A percentile compares a stretch with the other conserved stretches of the same genome.
phyloP scores from a whole-genome alignment of 1,140 invertebrate genomes.

The Drosophila varians region DNA sequence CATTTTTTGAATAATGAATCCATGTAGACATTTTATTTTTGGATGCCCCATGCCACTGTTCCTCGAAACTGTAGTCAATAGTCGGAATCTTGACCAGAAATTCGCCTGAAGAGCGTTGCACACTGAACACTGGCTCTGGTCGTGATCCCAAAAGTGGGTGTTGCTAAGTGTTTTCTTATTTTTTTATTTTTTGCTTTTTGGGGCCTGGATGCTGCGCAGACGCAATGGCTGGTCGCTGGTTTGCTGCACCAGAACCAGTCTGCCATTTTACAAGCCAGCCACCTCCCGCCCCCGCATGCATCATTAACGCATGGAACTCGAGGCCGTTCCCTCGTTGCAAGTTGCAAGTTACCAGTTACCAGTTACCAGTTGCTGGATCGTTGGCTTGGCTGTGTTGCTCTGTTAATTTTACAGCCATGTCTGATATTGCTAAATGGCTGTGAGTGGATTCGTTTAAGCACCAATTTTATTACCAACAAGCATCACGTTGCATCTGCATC shows the following conservation, averaged over 20 bases:
- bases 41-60: too few relatives aligned
- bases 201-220: constrained; percentile 65
- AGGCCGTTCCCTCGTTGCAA: constrained; percentile 64
- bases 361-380: constrained; percentile 14
- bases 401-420: constrained; percentile 83
- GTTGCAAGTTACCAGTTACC: constrained; percentile 18
- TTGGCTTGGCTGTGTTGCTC: constrained; percentile 67
- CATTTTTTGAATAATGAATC: too few relatives aligned
- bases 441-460: constrained; percentile 83
- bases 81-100: background rate
- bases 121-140: constrained; percentile 47
- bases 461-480: constrained; percentile 83
- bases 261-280: constrained; percentile 74
- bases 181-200: constrained; percentile 27
- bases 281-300: constrained; percentile 45
- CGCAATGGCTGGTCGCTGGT: constrained; percentile 63
- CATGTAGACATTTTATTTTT: too few relatives aligned
- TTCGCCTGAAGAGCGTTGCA: constrained; percentile 13
- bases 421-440: constrained; percentile 83
- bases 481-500: constrained; percentile 79
- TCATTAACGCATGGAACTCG: constrained; percentile 69
- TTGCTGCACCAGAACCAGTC: constrained; percentile 61
- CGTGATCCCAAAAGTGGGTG: constrained; percentile 80
- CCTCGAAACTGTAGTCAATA: background rate
- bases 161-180: constrained; percentile 58